These are phyloP conservation scores for Crotalus horridus DNA, from an alignment of 2,113 vertebrate species.

Conservation along the genomic window DNA sequence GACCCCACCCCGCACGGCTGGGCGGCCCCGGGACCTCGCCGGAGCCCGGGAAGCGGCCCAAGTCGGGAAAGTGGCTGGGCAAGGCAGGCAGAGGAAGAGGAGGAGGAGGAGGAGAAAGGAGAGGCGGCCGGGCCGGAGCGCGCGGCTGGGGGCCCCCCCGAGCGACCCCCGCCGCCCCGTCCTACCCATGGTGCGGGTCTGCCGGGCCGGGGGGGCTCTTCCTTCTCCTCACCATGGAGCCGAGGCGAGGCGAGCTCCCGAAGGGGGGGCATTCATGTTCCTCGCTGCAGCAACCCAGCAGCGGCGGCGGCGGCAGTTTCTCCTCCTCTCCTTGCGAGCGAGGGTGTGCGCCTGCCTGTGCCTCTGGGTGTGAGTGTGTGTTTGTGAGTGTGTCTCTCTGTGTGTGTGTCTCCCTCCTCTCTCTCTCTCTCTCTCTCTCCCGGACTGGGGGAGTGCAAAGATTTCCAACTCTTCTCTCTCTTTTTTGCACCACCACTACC, in stretches of 20 bases:
- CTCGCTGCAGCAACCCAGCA: constrained; percentile 55
- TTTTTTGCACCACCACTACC: not conserved
- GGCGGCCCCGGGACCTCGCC: not conserved
- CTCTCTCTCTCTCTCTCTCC: constrained; percentile 60
- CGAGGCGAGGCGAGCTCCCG: constrained; percentile 67
- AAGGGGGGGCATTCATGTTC: constrained; percentile 74
- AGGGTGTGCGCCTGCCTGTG: not conserved
- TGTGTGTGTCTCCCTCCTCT: constrained; percentile 11
- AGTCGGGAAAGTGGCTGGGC: not conserved
- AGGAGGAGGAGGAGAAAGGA: not conserved
- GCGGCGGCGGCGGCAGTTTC: constrained; percentile 26
- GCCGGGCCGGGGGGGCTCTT: constrained; percentile 72
- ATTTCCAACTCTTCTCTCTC: constrained; percentile 53
- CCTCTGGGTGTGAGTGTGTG: not conserved
- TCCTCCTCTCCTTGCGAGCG: constrained; percentile 44
- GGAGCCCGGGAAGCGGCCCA: constrained; percentile 28
- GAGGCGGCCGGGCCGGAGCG: not conserved
- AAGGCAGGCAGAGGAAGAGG: no score
- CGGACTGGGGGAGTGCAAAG: constrained; percentile 73
- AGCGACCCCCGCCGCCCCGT: constrained; percentile 62
- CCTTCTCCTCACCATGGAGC: constrained; percentile 87
- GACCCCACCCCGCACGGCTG: not conserved
- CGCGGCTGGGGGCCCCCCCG: constrained; percentile 45
- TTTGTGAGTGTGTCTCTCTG: not conserved
- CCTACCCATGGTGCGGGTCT: constrained; percentile 79